Evolutionary conservation across 2,888 invertebrate genomes (phyloP).

Genomic region (Hydrotaea cyrtoneurina): DNA sequence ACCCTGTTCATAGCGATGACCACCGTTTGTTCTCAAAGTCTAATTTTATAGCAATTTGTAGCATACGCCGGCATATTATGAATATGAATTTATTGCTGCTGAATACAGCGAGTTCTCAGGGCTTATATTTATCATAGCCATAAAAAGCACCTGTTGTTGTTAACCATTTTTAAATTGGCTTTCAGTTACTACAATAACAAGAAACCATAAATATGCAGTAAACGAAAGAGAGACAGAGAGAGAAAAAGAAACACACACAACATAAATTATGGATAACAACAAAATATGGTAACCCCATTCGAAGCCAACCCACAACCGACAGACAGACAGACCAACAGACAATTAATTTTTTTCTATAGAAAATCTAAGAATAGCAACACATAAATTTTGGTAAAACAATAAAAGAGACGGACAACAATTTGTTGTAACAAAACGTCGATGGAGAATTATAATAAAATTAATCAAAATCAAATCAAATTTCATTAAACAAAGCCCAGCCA

Average conservation of each 20-base stretch:
- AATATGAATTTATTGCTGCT: constrained; percentile 65
- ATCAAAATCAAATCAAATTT: constrained; percentile 34
- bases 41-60: constrained; percentile 49
- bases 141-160: constrained; percentile 67
- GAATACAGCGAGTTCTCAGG: constrained; percentile 39
- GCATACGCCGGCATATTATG: constrained; percentile 50
- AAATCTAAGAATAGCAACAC: not conserved
- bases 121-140: constrained; percentile 45
- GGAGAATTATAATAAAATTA: constrained; percentile 22
- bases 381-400: not conserved
- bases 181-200: constrained; percentile 32
- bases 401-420: constrained; percentile 8
- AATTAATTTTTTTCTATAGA: not conserved
- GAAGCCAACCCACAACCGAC: constrained; percentile 1
- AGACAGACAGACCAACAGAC: not conserved
- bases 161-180: constrained; percentile 61
- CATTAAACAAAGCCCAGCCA: constrained; percentile 2
- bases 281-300: constrained; percentile 44
- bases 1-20: not conserved
- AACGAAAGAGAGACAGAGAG: not conserved
- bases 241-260: not conserved
- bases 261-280: constrained; percentile 56
- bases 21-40: constrained; percentile 15
- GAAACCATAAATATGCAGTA: constrained; percentile 43
- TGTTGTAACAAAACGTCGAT: not conserved